A percentile compares a stretch with the other conserved stretches of the same genome.
Evolutionary conservation across 2,797 vertebrate species (phyloP).

Genomic region (Poecilia gillii): DNA sequence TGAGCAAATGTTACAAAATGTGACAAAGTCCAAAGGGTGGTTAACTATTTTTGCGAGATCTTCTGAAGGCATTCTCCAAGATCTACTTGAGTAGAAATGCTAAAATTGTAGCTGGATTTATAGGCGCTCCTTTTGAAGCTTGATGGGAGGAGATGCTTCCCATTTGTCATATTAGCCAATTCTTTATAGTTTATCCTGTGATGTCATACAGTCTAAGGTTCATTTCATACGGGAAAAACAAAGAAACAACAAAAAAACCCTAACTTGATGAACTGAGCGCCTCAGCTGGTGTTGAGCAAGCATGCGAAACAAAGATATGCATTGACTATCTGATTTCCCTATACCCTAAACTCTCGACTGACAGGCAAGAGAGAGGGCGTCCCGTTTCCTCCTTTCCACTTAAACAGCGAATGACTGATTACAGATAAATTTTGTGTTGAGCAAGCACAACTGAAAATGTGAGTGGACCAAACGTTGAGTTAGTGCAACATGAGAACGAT

Average conservation of each 20-base stretch:
- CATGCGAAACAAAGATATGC: background rate
- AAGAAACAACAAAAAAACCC: background rate
- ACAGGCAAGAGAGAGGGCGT: constrained; percentile 21
- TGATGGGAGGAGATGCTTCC: background rate
- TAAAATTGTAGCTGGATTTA: background rate
- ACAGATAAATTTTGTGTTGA: constrained; percentile 45
- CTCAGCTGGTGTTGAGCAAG: background rate
- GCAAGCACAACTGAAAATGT: constrained; percentile 27
- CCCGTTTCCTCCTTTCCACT: constrained; percentile 44
- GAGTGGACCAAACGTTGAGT: constrained; percentile 7
- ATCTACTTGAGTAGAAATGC: background rate
- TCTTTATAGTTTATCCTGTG: background rate
- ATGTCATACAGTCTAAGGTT: background rate
- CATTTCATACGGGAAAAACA: background rate
- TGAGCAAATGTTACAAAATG: background rate
- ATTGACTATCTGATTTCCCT: constrained; percentile 63
- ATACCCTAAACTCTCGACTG: constrained; percentile 46
- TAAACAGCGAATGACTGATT: constrained; percentile 31
- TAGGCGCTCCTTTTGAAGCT: background rate
- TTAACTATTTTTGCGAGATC: background rate
- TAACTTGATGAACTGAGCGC: background rate
- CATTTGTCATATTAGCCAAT: background rate
- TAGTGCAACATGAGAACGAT: background rate
- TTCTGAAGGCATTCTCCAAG: constrained; percentile 3
- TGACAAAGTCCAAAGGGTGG: background rate